phyloP scores from a whole-genome alignment of 2,113 vertebrate species.

The Nerophis ophidion region DNA sequence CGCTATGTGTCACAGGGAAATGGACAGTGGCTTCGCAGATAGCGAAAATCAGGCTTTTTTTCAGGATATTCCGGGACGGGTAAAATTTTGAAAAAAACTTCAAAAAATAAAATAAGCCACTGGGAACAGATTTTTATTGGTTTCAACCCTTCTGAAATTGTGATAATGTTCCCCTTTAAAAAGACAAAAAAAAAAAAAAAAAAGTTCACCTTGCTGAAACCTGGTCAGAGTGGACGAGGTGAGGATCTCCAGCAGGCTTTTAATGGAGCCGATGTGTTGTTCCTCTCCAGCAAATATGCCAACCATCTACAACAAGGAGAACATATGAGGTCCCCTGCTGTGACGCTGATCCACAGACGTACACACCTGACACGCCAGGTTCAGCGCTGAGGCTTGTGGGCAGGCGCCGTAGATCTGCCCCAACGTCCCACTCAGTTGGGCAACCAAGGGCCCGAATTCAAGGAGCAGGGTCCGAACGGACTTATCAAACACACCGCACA shows the following conservation, averaged over 20 bases:
- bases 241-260: slow-evolving; percentile 81
- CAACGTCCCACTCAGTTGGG: slow-evolving; percentile 91
- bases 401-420: slow-evolving; percentile 90
- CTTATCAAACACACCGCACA: slow-evolving; percentile 93
- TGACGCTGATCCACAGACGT: background rate
- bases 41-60: too few relatives aligned
- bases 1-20: too few relatives aligned
- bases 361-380: slow-evolving; percentile 87
- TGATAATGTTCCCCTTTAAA: too few relatives aligned
- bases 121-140: too few relatives aligned
- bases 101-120: too few relatives aligned
- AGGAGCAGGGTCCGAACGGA: slow-evolving; percentile 88
- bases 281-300: slow-evolving; percentile 91
- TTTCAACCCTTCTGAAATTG: too few relatives aligned
- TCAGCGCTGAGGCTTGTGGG: slow-evolving; percentile 89
- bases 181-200: background rate
- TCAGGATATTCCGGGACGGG: too few relatives aligned
- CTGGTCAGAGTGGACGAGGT: slow-evolving; percentile 86
- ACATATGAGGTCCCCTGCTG: background rate
- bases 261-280: slow-evolving; percentile 78
- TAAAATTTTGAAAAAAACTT: too few relatives aligned
- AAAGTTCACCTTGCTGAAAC: slow-evolving; percentile 85
- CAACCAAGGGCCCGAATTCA: slow-evolving; percentile 91
- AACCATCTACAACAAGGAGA: slow-evolving; percentile 75
- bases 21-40: too few relatives aligned